Base-by-base conservation (phyloP, 2,797 vertebrate species). In the Myioborus melanocephalus region DNA sequence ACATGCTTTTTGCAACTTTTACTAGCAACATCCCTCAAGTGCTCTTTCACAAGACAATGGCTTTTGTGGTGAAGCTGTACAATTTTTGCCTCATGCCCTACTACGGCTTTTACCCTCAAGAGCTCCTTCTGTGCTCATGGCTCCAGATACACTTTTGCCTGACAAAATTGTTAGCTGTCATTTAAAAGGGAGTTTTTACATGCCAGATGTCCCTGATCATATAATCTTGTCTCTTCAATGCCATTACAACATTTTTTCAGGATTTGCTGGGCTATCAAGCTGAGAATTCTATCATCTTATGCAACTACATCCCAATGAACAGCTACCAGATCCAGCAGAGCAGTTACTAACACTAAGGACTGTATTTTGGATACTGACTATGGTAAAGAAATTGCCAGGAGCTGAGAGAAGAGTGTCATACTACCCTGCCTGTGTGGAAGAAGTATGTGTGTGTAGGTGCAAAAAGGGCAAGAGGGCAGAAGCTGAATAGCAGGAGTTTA, bases 351-450 rank as follows among this genome's bases (percentile, higher is more conserved):
- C 3, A 3, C 44, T 59, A 32, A 70, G 26, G 10, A 68, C 21
- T 65, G 9, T 61, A 69, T 15, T 78, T 86, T 44, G 43, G n/a
- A 50, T 68, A 64, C 9, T 56, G 26, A 44, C n/a, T 50, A 22
- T n/a, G 16, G 43, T 44, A 81, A 86, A 75, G 43, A 84, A 89
- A 89, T 32, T 9, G 8, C 11, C 14, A 39, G 30, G 30, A 83
- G 27, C 28, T 87, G 55, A 60, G 43, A 78, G 39, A 61, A 93
- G 27, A 5, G 16, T 61, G n/a, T 50, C 39, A 65, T 47, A 61
- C 15, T 37, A n/a, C 6, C 13, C 15, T 76, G 47, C 22, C 14
- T 44, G 7, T 0, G 0, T 32, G 21, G 52, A 35, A 83, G 44
- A 87, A 72, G 6, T 24, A 7, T 12, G 5, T 19, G 4, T 4